A percentile compares a stretch with the other conserved stretches of the same genome.
phyloP scores from a whole-genome alignment of 2,888 invertebrate species.

The Drosophila greeni region DNA sequence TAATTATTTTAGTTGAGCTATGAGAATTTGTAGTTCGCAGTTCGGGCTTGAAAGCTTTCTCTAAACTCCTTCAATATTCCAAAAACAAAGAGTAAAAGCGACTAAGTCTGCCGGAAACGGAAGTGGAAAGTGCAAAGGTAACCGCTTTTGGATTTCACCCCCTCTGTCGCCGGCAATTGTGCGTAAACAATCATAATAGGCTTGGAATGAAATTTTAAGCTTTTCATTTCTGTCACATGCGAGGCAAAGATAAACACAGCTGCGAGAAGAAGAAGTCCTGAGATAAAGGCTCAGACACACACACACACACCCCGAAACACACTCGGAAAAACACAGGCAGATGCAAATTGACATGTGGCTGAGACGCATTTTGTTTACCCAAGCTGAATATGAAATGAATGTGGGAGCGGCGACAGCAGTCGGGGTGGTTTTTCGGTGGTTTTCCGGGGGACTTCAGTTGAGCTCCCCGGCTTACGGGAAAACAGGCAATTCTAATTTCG shows the following conservation, averaged over 20 bases:
- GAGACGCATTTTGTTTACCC: constrained; percentile 61
- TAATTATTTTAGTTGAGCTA: background rate
- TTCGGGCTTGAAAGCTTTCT: background rate
- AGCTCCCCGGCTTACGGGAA: constrained; percentile 41
- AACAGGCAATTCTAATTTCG: constrained; percentile 36
- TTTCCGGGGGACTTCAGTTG: constrained; percentile 7
- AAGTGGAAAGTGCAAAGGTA: constrained; percentile 3
- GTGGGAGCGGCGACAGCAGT: constrained; percentile 20
- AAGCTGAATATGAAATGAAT: constrained; percentile 63
- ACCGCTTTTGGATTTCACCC: constrained; percentile 4
- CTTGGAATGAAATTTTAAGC: constrained; percentile 56
- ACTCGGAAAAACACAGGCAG: constrained; percentile 16
- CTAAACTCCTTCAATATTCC: background rate
- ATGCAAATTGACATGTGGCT: constrained; percentile 57
- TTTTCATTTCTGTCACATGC: constrained; percentile 43
- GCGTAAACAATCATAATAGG: constrained; percentile 60
- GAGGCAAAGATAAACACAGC: constrained; percentile 38
- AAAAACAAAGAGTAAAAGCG: background rate
- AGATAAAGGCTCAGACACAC: constrained; percentile 18
- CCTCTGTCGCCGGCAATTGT: constrained; percentile 36
- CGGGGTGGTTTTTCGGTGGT: background rate
- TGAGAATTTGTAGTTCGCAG: constrained; percentile 5
- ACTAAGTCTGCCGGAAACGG: background rate
- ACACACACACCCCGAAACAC: background rate
- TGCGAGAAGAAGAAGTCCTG: background rate